Evolutionary conservation across 1,140 invertebrate species (phyloP).

Genomic region (Ephestia elutella): DNA sequence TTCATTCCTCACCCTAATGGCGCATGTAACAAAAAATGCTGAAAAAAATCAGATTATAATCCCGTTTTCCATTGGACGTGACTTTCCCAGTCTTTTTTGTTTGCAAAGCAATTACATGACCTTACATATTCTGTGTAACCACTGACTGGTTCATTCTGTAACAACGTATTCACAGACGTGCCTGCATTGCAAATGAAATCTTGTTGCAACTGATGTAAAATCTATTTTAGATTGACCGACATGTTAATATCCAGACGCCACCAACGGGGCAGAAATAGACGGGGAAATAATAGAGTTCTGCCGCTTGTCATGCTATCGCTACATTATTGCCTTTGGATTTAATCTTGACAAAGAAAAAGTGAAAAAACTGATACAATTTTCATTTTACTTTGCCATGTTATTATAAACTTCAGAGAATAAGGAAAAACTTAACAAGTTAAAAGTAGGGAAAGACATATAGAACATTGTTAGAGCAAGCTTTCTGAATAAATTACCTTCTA

Average conservation of each 20-base stretch:
- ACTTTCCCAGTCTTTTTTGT: slow-evolving; percentile 28
- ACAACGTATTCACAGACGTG: slow-evolving; percentile 8
- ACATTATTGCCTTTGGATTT: background rate
- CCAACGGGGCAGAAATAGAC: slow-evolving; percentile 2
- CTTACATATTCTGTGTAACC: background rate
- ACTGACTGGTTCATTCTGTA: slow-evolving; percentile 5
- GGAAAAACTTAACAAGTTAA: no score
- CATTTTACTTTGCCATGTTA: background rate
- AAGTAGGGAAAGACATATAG: no score
- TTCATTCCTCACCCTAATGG: background rate
- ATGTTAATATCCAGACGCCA: slow-evolving; percentile 3
- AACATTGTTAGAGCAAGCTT: no score
- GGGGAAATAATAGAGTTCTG: slow-evolving; percentile 25
- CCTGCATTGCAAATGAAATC: slow-evolving; percentile 5
- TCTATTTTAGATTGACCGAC: slow-evolving; percentile 11
- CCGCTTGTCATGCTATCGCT: slow-evolving; percentile 21
- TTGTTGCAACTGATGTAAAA: slow-evolving; percentile 10
- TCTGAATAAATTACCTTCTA: no score
- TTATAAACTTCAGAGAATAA: no score
- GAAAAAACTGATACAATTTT: background rate
- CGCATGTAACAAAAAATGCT: slow-evolving; percentile 15
- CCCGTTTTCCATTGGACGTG: slow-evolving; percentile 15
- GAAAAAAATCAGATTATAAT: slow-evolving; percentile 25
- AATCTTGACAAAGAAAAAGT: background rate
- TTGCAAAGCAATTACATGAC: slow-evolving; percentile 40